Percentiles rank a stretch among this genome's conserved stretches.
Conservation (phyloP, 2,113 vertebrate species). For the Geococcyx californianus region DNA sequence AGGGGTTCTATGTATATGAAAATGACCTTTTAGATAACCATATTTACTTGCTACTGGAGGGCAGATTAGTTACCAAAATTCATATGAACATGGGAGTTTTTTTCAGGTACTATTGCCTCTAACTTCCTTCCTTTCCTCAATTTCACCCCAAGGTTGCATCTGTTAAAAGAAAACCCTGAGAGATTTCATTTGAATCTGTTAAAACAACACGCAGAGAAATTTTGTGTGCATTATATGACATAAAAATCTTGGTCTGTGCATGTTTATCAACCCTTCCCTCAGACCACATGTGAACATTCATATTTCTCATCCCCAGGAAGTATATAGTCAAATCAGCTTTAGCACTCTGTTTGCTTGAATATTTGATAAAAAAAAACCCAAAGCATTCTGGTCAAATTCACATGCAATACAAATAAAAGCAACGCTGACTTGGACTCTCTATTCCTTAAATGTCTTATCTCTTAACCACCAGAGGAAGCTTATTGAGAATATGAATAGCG, state of each 20-base stretch:
- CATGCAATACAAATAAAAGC: slow-evolving; percentile 33
- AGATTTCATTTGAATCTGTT: background rate
- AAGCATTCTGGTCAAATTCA: slow-evolving; percentile 41
- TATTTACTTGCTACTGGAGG: background rate
- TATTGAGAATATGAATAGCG: slow-evolving; percentile 34
- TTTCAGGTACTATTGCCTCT: background rate
- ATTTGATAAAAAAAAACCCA: background rate
- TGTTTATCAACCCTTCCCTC: slow-evolving; percentile 1
- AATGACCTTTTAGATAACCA: background rate
- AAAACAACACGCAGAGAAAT: background rate
- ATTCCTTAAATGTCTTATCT: slow-evolving; percentile 62
- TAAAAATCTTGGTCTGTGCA: background rate
- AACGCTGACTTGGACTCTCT: slow-evolving; percentile 20
- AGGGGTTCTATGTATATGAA: background rate
- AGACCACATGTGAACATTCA: background rate
- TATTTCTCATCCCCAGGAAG: background rate
- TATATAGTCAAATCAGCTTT: background rate
- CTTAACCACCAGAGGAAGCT: slow-evolving; percentile 51
- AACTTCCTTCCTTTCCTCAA: background rate
- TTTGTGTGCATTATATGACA: background rate
- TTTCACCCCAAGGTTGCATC: background rate
- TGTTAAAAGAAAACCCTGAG: background rate
- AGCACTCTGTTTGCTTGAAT: background rate
- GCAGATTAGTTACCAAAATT: background rate
- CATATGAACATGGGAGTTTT: accelerated